phyloP scores from a whole-genome alignment of 2,888 invertebrate genomes.

The Dynastes grantii region DNA sequence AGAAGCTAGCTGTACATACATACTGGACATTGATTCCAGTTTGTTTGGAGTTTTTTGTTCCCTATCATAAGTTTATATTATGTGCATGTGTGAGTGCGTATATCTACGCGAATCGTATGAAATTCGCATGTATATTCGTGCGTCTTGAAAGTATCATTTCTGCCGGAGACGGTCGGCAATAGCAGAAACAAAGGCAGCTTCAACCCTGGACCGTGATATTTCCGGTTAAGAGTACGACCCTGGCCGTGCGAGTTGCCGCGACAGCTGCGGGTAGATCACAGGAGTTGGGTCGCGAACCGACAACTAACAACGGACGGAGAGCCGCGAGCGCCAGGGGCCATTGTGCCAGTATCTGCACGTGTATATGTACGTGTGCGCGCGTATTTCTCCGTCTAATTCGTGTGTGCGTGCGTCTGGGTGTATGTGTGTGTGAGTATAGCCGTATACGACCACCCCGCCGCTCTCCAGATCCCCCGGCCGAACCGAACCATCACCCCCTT shows the following conservation, averaged over 20 bases:
- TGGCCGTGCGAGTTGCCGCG: constrained; percentile 59
- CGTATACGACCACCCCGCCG: constrained; percentile 43
- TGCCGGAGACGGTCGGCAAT: constrained; percentile 41
- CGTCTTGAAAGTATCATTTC: constrained; percentile 41
- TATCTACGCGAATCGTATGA: neutral
- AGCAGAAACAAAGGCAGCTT: constrained; percentile 49
- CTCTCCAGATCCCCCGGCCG: constrained; percentile 42
- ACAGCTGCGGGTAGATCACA: constrained; percentile 61
- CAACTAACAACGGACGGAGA: constrained; percentile 71
- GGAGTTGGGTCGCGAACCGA: constrained; percentile 69
- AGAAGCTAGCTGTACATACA: neutral
- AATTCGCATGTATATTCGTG: constrained; percentile 13
- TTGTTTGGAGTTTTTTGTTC: neutral
- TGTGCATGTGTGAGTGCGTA: neutral
- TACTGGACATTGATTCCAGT: neutral
- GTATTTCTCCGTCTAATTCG: constrained; percentile 10
- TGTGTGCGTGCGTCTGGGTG: constrained; percentile 40
- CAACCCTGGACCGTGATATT: constrained; percentile 55
- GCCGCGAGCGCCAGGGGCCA: constrained; percentile 70
- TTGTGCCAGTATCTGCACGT: constrained; percentile 66
- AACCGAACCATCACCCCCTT: constrained; percentile 47
- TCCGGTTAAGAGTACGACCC: constrained; percentile 59
- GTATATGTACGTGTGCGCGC: constrained; percentile 24
- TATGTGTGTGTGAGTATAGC: constrained; percentile 35
- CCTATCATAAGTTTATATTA: neutral